Evolutionary conservation across 2,113 vertebrate genomes (phyloP), one percentile per base, ranked within the genome.

Genomic region (Melanerpes aurifrons): DNA sequence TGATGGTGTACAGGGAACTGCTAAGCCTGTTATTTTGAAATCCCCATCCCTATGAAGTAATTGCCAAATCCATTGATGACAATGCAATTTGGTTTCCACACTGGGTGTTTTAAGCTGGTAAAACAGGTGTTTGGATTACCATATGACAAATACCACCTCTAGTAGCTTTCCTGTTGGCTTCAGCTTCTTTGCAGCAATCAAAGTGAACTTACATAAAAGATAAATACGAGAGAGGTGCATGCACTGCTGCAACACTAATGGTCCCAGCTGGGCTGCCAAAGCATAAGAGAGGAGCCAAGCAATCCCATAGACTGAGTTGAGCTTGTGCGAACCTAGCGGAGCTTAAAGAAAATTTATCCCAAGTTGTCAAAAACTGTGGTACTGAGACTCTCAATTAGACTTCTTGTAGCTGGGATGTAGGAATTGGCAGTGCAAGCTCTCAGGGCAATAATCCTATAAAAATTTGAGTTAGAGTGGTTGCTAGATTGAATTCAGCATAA

Each of bases 111-210:
- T 70, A 81, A 83, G 24, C 43, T 87, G 61, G 26, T 72, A 26
- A 50, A 79, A 47, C 19, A 69, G 53, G 26, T 78, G 35, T 62
- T 22, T 56, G 45, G 45, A 64, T 56, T 72, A 76, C 58, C 26
- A 5, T 29, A 24, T 66, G 40, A 74, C 43, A 74, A 28, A 61
- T 58, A 53, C 57, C 77, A 78, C 74, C 81, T 83, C 89, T 87
- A 59, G 59, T 57, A 89, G 59, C 61, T 87, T 78, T 90, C 3
- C 57, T 83, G 3, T 87, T 78, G 70, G 80, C 92, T 90, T 96
- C 90, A 86, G 73, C 88, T 90, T 93, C 86, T 93, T 88, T 75
- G 77, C 70, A 68, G 48, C 31, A 59, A 37, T 79, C 85, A 64
- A 48, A 61, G 43, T 37, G 37, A 75, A 50, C 26, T 56, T 86